phyloP scores from a whole-genome alignment of 1,140 invertebrate species.

The Camponotus vicinus region DNA sequence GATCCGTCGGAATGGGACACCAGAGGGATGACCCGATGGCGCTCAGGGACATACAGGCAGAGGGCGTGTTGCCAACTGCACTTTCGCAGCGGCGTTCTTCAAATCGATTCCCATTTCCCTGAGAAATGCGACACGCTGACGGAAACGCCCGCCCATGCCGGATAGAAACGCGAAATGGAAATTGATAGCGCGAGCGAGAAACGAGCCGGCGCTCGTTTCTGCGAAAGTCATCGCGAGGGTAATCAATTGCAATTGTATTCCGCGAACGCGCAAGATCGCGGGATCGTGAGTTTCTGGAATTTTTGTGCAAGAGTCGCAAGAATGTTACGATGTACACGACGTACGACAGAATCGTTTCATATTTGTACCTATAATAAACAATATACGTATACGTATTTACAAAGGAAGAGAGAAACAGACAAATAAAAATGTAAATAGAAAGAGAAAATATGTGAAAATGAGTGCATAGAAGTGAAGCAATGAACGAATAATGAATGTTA shows the following conservation, averaged over 20 bases:
- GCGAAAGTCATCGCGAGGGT: conserved; percentile 56
- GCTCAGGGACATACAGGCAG: conserved; percentile 69
- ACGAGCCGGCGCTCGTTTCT: conserved; percentile 37
- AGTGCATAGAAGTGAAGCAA: background rate
- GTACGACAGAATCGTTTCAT: background rate
- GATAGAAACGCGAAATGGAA: conserved; percentile 71
- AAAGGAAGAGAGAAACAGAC: background rate
- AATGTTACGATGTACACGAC: background rate
- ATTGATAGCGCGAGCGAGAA: conserved; percentile 66
- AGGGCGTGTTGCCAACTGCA: conserved; percentile 82
- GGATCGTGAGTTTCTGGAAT: conserved; percentile 20
- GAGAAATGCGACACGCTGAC: conserved; percentile 72
- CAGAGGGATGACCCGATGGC: conserved; percentile 72
- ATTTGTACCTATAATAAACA: background rate
- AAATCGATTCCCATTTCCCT: conserved; percentile 82
- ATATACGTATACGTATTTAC: background rate
- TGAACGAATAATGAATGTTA: background rate
- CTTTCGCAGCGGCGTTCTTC: conserved; percentile 78
- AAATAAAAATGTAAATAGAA: background rate
- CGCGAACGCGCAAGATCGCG: conserved; percentile 21
- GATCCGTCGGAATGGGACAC: conserved; percentile 68
- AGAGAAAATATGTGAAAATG: background rate
- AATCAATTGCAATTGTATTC: conserved; percentile 66
- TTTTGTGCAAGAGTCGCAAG: conserved; percentile 16
- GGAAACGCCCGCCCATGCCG: conserved; percentile 55